Percentiles rank a stretch among this genome's conserved stretches.
Conservation (phyloP, 1,140 invertebrate species). For the Drosophila ercepeae region DNA sequence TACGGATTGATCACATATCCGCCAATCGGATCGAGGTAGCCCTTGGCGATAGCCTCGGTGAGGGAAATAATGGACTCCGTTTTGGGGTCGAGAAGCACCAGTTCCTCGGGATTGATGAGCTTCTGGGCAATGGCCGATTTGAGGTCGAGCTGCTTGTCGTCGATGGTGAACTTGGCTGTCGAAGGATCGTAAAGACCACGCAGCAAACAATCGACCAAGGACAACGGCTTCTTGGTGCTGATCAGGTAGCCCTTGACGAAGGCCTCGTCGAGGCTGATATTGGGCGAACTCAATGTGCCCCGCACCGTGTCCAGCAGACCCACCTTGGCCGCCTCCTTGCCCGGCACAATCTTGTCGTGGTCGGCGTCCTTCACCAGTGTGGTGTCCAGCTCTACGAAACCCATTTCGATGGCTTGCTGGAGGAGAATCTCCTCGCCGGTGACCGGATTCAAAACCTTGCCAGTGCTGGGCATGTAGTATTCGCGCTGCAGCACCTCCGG, state of each 20-base stretch:
- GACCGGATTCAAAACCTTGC: slow-evolving; percentile 92
- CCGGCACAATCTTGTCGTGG: slow-evolving; percentile 87
- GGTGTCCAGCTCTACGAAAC: slow-evolving; percentile 89
- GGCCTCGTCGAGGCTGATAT: slow-evolving; percentile 90
- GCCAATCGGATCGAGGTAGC: slow-evolving; percentile 91
- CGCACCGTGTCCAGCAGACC: slow-evolving; percentile 89
- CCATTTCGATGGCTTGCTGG: slow-evolving; percentile 88
- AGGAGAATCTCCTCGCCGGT: slow-evolving; percentile 90
- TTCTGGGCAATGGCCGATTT: slow-evolving; percentile 92
- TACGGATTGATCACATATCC: slow-evolving; percentile 91
- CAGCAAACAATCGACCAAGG: slow-evolving; percentile 93
- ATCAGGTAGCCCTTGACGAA: slow-evolving; percentile 91
- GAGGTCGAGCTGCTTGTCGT: slow-evolving; percentile 89
- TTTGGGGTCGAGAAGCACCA: slow-evolving; percentile 92
- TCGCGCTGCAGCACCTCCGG: slow-evolving; percentile 91
- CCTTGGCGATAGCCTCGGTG: slow-evolving; percentile 91
- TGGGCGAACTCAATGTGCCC: slow-evolving; percentile 88
- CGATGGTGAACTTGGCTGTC: slow-evolving; percentile 90
- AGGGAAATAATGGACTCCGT: slow-evolving; percentile 91
- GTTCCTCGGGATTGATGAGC: slow-evolving; percentile 89
- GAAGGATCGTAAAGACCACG: slow-evolving; percentile 92
- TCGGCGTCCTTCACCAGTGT: slow-evolving; percentile 90
- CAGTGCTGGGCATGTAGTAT: slow-evolving; percentile 90
- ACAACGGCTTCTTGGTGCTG: slow-evolving; percentile 90
- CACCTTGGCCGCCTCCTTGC: slow-evolving; percentile 88